Evolutionary conservation across 2,113 vertebrate genomes (phyloP).

Genomic region (Oenanthe melanoleuca): DNA sequence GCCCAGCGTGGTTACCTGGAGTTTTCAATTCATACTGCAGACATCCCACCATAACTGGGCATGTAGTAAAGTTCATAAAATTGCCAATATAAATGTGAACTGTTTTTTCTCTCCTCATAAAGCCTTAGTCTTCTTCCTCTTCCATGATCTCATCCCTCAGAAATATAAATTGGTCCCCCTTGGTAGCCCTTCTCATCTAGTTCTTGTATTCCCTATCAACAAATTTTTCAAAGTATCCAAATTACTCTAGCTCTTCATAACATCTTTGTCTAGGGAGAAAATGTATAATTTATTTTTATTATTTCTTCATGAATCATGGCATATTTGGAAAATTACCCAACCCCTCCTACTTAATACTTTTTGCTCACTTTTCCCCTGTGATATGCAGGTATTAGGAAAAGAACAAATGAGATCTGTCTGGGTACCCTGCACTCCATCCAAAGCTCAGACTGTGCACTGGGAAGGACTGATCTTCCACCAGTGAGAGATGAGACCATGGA

Average conservation of each 20-base stretch:
- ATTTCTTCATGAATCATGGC: background rate
- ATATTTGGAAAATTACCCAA: background rate
- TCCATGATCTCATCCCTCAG: background rate
- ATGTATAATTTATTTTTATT: background rate
- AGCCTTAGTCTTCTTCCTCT: background rate
- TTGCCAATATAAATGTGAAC: background rate
- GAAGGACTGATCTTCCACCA: background rate
- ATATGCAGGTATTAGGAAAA: background rate
- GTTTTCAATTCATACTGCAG: background rate
- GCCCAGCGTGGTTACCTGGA: background rate
- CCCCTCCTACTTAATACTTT: background rate
- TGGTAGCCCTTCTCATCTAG: background rate
- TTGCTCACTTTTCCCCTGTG: background rate
- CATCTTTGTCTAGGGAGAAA: background rate
- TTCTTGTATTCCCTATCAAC: background rate
- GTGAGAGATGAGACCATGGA: background rate
- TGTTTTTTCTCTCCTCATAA: background rate
- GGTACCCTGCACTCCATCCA: background rate
- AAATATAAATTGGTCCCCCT: background rate
- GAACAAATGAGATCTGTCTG: background rate
- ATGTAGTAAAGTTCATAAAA: background rate
- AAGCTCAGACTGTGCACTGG: background rate
- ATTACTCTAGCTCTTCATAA: background rate
- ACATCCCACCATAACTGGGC: accelerated
- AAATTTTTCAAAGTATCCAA: background rate